These are phyloP conservation scores for Drosophila baimaii DNA, from an alignment of 1,140 invertebrate genomes.

Conservation along the genomic window DNA sequence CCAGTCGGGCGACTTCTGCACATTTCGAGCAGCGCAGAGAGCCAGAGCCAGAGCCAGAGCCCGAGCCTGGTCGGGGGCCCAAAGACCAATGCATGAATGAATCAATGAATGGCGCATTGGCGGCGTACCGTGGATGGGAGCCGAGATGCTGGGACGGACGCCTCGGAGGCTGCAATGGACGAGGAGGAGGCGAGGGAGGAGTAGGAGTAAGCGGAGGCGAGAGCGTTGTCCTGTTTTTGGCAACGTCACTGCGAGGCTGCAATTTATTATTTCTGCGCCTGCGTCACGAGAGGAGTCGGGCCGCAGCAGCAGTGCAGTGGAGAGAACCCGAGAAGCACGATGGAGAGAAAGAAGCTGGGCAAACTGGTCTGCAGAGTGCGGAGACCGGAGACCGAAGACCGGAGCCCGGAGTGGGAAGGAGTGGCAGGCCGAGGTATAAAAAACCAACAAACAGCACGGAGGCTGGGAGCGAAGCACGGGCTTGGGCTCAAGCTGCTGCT, in stretches of 20 bases:
- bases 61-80: conserved; percentile 22
- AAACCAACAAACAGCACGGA: conserved; percentile 45
- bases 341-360: conserved; percentile 7
- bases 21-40: conserved; percentile 70
- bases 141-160: conserved; percentile 5
- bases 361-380: conserved; percentile 36
- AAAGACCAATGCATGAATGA: conserved; percentile 69
- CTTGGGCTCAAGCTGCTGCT: conserved; percentile 47
- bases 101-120: conserved; percentile 68
- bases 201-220: conserved; percentile 9
- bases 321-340: conserved; percentile 17
- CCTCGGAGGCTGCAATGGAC: conserved; percentile 15
- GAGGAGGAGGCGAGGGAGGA: conserved; percentile 9
- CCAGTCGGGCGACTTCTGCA: conserved; percentile 80
- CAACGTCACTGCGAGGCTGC: conserved; percentile 74
- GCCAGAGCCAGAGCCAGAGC: conserved; percentile 31
- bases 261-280: conserved; percentile 73
- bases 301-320: conserved; percentile 7
- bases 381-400: conserved; percentile 12
- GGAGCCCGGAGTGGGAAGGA: conserved; percentile 27
- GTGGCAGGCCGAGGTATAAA: conserved; percentile 47
- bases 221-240: conserved; percentile 76
- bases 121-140: conserved; percentile 9
- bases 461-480: conserved; percentile 38
- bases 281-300: conserved; percentile 62